A percentile compares a stretch with the other conserved stretches of the same genome.
Evolutionary conservation across 2,888 invertebrate genomes (phyloP).

Genomic region (Cistogaster globosa): DNA sequence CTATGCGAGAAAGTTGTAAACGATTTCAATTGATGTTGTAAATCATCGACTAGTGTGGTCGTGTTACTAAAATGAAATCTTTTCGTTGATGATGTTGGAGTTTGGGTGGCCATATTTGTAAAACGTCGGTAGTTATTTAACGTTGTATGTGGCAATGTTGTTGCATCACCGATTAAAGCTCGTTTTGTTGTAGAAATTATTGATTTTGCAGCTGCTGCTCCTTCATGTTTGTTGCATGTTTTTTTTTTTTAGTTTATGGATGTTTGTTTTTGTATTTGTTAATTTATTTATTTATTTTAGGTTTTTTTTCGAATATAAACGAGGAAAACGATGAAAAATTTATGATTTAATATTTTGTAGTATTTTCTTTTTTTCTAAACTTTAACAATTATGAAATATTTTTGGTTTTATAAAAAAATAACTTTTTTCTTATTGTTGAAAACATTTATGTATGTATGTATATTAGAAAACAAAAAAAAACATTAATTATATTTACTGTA

Average conservation of each 20-base stretch:
- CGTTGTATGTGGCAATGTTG: slow-evolving; percentile 49
- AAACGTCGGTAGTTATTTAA: slow-evolving; percentile 74
- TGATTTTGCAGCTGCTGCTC: slow-evolving; percentile 71
- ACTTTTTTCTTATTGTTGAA: slow-evolving; percentile 22
- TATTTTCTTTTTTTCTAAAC: background rate
- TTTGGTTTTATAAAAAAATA: slow-evolving; percentile 32
- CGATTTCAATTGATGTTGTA: slow-evolving; percentile 48
- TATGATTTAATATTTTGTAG: slow-evolving; percentile 46
- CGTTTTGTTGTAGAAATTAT: slow-evolving; percentile 47
- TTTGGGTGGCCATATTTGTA: slow-evolving; percentile 75
- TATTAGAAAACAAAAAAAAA: slow-evolving; percentile 19
- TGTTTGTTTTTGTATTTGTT: slow-evolving; percentile 4
- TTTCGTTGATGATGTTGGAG: slow-evolving; percentile 69
- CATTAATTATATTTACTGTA: slow-evolving; percentile 45
- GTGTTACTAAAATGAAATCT: slow-evolving; percentile 59
- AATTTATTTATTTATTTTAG: slow-evolving; percentile 20
- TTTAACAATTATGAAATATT: slow-evolving; percentile 51
- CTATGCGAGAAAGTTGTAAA: slow-evolving; percentile 16
- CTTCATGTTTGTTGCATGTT: slow-evolving; percentile 59
- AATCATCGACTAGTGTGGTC: slow-evolving; percentile 1
- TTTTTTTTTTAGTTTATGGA: slow-evolving; percentile 21
- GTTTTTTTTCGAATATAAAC: slow-evolving; percentile 31
- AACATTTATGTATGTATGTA: slow-evolving; percentile 41
- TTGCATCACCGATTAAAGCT: slow-evolving; percentile 73
- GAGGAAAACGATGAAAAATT: slow-evolving; percentile 54